Percentiles rank a stretch among this genome's conserved stretches.
These are phyloP conservation scores for Doryteuthis pealeii DNA, from an alignment of 1,140 invertebrate genomes.

Conservation along the genomic window DNA sequence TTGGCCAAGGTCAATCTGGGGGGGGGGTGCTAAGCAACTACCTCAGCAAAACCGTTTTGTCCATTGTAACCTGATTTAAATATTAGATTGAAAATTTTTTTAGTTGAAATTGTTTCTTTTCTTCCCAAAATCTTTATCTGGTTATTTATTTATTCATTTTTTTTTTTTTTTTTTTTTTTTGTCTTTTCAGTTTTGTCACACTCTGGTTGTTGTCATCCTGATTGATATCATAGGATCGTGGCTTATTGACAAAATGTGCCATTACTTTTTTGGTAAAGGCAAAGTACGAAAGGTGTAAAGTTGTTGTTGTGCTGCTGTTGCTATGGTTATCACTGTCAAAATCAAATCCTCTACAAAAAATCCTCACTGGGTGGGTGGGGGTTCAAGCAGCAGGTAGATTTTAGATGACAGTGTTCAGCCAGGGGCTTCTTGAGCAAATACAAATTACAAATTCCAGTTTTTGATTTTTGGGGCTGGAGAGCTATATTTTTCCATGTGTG, in stretches of 20 bases:
- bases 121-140: too few relatives aligned
- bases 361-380: background rate
- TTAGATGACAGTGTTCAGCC: conserved; percentile 31
- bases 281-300: conserved; percentile 51
- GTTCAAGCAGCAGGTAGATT: conserved; percentile 33
- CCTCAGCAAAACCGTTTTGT: too few relatives aligned
- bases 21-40: too few relatives aligned
- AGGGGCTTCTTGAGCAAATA: background rate
- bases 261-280: conserved; percentile 86
- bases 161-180: conserved; percentile 24
- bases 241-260: conserved; percentile 78
- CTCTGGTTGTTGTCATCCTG: conserved; percentile 76
- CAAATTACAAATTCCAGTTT: background rate
- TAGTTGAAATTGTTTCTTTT: too few relatives aligned
- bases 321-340: background rate
- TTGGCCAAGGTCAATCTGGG: too few relatives aligned
- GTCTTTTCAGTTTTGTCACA: conserved; percentile 77
- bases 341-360: too few relatives aligned
- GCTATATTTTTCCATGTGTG: background rate
- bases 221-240: conserved; percentile 83
- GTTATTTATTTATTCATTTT: too few relatives aligned
- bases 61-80: too few relatives aligned
- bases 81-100: too few relatives aligned
- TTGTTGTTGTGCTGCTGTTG: background rate
- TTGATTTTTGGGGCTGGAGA: background rate